Evolutionary conservation across 2,113 vertebrate genomes (phyloP), one percentile per base, ranked within the genome.

Genomic region (Nothocercus julius): DNA sequence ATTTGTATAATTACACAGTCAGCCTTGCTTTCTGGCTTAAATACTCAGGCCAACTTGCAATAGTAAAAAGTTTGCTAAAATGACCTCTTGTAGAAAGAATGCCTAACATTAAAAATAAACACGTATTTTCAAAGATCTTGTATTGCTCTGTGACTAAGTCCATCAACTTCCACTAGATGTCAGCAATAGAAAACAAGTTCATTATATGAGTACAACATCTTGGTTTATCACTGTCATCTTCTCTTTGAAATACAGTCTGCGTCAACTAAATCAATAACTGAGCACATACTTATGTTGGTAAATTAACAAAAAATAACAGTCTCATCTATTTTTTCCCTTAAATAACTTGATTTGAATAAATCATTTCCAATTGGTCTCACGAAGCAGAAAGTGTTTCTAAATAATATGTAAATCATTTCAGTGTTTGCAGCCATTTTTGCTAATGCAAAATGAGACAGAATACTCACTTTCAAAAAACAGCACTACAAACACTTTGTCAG

Each of bases 251-350:
- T 49, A 81, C 68, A 77, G 47, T 14, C 53, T 38, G 9, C 2
- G 3, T 51, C 74, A 90, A n/a, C 66, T 36, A n/a, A 63, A 34
- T 44, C 15, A 74, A 44, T 20, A 64, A 59, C 81, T 66, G 30
- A n/a, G 47, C 45, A 44, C 36, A 75, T 45, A 32, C 40, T 56
- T 58, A 22, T 32, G 89, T 91, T 73, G 70, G 76, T 38, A 80
- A 72, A 63, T 69, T 76, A 87, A 87, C 89, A 95, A 90, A 59
- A 94, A 97, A 63, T 89, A 97, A 97, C 97, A 93, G 79, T 95
- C 94, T 92, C 47, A 36, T 66, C 95, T 94, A 56, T 92, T 73
- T 42, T 34, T 27, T 27, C 15, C 11, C 12, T 9, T 72, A 83
- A 61, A 92, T 85, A 4, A 42, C 45, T 58, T 14, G 38, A 61